Base-by-base conservation (phyloP, 1,140 invertebrate genomes). In the Drosophila pallidifrons region DNA sequence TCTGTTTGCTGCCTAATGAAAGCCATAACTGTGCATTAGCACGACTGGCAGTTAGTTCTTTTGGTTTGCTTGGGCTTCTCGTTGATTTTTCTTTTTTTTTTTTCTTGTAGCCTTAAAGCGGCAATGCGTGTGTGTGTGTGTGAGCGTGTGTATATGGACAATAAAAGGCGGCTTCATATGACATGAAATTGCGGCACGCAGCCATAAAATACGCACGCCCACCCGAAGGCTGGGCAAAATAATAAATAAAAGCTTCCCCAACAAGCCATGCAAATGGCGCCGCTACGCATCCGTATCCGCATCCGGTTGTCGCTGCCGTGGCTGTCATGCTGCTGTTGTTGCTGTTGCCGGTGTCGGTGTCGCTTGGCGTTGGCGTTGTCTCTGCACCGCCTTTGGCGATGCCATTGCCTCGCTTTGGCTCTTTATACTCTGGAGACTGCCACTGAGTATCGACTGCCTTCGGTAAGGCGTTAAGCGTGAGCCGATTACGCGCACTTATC, bases 401-500 rank as follows among this genome's bases (percentile, higher is more conserved):
- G 63, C 55, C 38, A 4, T 38, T 32, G 32, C 54, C 54, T 43
- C 41, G 11, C 41, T 43, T 43, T 43, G 11, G 41, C n/a, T 52
- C n/a, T 20, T 28, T 51, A 4, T 51, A 7, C 16, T 1, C 16
- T 32, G 47, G 63, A n/a, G 15, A 13, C 25, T 28, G 54, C 2
- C 35, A 10, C 35, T 38, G 35, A 38, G 35, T 38, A 38, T 38
- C 35, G 35, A 38, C 35, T 66, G 54, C 13, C 60, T 25, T 25
- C 15, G 30, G 11, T 16, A 43, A 79, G 82, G 79, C 79, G 76
- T 77, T 73, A 78, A 86, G 75, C 82, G 63, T 87, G 82, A 82
- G 77, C 83, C 80, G 83, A 83, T 87, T 87, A 88, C 63, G 66
- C 63, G 63, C 77, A 79, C 85, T 87, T 87, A 87, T 87, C 83